A percentile compares a stretch with the other conserved stretches of the same genome.
phyloP scores from a whole-genome alignment of 2,888 invertebrate genomes.

The Saturnia pavonia region DNA sequence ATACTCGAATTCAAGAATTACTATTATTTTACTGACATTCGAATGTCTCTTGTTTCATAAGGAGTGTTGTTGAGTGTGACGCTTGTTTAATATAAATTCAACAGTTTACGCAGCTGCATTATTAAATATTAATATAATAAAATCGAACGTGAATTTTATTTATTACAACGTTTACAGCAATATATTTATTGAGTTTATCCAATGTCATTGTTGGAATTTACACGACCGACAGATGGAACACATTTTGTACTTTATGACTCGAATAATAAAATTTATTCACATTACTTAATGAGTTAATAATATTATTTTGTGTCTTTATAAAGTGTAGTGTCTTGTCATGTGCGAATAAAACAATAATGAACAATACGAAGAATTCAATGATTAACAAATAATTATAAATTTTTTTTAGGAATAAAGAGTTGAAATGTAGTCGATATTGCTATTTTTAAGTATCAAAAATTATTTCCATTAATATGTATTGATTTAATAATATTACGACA shows the following conservation, averaged over 20 bases:
- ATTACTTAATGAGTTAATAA: background rate
- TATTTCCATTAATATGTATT: too few relatives aligned
- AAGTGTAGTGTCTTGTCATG: background rate
- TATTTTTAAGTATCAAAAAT: too few relatives aligned
- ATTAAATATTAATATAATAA: constrained; percentile 1
- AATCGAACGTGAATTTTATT: constrained; percentile 5
- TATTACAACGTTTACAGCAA: constrained; percentile 5
- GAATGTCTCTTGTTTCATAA: background rate
- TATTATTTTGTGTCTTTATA: background rate
- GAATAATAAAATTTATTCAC: background rate
- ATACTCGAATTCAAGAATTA: background rate
- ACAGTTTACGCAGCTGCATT: constrained; percentile 15
- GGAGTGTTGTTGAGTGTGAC: too few relatives aligned
- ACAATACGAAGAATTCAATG: background rate
- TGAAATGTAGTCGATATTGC: too few relatives aligned
- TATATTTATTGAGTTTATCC: constrained; percentile 4
- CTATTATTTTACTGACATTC: constrained; percentile 1
- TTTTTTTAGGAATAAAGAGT: too few relatives aligned
- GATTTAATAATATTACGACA: too few relatives aligned
- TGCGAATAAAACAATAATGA: background rate
- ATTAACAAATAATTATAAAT: background rate
- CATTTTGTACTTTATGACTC: background rate
- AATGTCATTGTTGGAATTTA: background rate
- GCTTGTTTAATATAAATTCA: constrained; percentile 12
- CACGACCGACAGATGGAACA: background rate